Evolutionary conservation across 1,140 invertebrate species (phyloP).

Genomic region (Diorhabda carinulata): DNA sequence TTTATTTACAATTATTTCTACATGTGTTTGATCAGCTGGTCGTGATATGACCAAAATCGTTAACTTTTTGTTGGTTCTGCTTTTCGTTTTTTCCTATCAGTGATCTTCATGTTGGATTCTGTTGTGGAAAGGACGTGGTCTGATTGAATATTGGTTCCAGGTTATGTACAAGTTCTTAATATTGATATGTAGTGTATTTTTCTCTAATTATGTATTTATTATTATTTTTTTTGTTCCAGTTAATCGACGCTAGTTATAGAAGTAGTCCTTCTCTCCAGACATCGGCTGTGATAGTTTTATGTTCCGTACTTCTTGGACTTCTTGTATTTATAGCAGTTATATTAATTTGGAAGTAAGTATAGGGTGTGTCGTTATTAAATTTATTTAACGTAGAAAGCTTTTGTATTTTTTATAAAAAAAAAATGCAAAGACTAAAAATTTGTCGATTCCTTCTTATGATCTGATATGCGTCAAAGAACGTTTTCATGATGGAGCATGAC

Average conservation of each 20-base stretch:
- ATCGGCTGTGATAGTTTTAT: slow-evolving; percentile 71
- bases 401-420: neutral
- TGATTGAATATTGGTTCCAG: too few relatives aligned
- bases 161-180: too few relatives aligned
- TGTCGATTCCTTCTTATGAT: neutral
- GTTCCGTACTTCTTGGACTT: slow-evolving; percentile 65
- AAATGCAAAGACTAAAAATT: neutral
- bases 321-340: slow-evolving; percentile 70
- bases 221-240: slow-evolving; percentile 57
- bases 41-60: too few relatives aligned
- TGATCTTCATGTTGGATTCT: too few relatives aligned
- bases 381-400: too few relatives aligned
- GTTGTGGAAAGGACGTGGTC: too few relatives aligned
- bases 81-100: too few relatives aligned
- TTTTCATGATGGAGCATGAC: neutral
- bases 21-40: too few relatives aligned
- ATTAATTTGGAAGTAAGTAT: slow-evolving; percentile 77
- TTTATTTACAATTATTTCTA: too few relatives aligned
- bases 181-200: too few relatives aligned
- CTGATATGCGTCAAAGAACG: neutral
- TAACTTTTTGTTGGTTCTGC: too few relatives aligned
- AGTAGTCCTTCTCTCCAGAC: slow-evolving; percentile 72
- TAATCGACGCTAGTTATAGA: slow-evolving; percentile 74
- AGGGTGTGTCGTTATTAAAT: neutral
- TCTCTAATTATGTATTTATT: too few relatives aligned